phyloP scores from a whole-genome alignment of 2,797 vertebrate species.

The Sebastiscus albofasciatus region DNA sequence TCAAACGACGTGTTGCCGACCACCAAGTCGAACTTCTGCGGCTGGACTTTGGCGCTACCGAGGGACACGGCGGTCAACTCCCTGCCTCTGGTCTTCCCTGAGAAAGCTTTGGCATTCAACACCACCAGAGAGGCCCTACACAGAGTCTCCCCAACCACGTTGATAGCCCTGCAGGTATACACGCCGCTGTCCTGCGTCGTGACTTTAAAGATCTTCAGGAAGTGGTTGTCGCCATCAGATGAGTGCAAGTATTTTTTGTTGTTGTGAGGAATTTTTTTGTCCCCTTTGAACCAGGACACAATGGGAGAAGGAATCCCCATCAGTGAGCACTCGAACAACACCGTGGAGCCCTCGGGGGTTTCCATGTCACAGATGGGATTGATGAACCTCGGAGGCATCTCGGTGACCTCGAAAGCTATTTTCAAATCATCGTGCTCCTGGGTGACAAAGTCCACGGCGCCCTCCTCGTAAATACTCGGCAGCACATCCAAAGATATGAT shows the following conservation, averaged over 20 bases:
- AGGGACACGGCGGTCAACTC: slow-evolving; percentile 79
- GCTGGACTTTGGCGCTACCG: slow-evolving; percentile 74
- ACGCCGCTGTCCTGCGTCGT: slow-evolving; percentile 86
- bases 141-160: slow-evolving; percentile 91
- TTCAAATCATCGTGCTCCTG: slow-evolving; percentile 89
- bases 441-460: slow-evolving; percentile 81
- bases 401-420: slow-evolving; percentile 95
- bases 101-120: slow-evolving; percentile 73
- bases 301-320: slow-evolving; percentile 92
- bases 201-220: slow-evolving; percentile 87
- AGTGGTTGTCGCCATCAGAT: slow-evolving; percentile 90
- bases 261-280: slow-evolving; percentile 84
- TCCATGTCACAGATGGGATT: slow-evolving; percentile 90
- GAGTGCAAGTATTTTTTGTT: slow-evolving; percentile 86
- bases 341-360: slow-evolving; percentile 86
- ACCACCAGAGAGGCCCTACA: slow-evolving; percentile 89
- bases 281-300: slow-evolving; percentile 93
- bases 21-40: slow-evolving; percentile 86
- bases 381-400: slow-evolving; percentile 96
- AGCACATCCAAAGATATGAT: slow-evolving; percentile 96
- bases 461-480: slow-evolving; percentile 90
- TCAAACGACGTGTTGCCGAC: slow-evolving; percentile 83
- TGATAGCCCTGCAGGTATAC: slow-evolving; percentile 90
- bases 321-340: slow-evolving; percentile 94
- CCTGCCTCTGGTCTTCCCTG: slow-evolving; percentile 75